Evolutionary conservation across 1,140 invertebrate genomes (phyloP).

Genomic region (Steinernema khuongi): DNA sequence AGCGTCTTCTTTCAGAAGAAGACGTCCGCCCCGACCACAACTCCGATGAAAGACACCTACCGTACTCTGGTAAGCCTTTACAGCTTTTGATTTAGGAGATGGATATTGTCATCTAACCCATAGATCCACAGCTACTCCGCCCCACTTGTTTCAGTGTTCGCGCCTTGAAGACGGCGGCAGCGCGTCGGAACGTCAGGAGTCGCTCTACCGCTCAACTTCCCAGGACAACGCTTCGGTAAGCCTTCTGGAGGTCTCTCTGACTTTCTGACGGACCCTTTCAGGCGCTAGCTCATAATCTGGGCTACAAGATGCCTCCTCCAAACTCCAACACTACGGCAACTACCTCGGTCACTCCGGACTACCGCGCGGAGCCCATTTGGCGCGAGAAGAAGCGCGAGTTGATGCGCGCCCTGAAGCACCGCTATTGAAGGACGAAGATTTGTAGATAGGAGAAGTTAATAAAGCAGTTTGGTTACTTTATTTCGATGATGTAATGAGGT

Average conservation of each 20-base stretch:
- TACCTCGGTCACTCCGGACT: background rate
- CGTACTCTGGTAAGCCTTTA: background rate
- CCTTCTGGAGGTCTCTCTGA: no score
- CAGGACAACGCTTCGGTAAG: background rate
- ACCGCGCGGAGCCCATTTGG: background rate
- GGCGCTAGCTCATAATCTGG: background rate
- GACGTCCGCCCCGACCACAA: background rate
- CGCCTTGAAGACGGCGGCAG: background rate
- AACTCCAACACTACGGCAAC: background rate
- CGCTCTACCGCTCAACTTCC: background rate
- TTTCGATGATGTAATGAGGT: no score
- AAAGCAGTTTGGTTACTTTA: no score
- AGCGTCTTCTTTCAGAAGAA: background rate
- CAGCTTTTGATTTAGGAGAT: no score
- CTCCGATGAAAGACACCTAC: background rate
- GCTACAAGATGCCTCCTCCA: background rate
- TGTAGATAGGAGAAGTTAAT: background rate
- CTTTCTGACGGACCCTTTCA: no score
- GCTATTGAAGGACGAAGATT: background rate
- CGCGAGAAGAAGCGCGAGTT: background rate
- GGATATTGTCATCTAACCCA: no score
- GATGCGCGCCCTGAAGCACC: background rate
- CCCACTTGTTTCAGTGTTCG: background rate
- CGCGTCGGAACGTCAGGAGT: background rate
- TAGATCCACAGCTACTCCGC: no score